Conservation (phyloP, 92 coral and sea anemone genomes). For the Epizoanthus illoricatus region DNA sequence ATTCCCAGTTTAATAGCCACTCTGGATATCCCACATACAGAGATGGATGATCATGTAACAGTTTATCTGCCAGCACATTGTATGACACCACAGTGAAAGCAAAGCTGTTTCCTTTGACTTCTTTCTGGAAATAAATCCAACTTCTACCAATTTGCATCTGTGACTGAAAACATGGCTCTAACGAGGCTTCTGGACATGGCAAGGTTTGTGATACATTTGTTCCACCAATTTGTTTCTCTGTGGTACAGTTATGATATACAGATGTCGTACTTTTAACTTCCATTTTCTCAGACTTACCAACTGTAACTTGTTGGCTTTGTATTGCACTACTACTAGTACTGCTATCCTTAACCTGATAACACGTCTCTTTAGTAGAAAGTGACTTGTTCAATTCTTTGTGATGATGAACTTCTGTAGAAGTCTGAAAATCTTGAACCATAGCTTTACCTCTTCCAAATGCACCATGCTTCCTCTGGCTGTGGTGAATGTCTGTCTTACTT, state of each 20-base stretch:
- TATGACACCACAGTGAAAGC: slow-evolving; percentile 79
- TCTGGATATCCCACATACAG: slow-evolving; percentile 63
- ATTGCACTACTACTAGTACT: neutral
- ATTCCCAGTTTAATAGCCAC: slow-evolving; percentile 85
- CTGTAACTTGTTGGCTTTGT: no score
- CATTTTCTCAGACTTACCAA: neutral
- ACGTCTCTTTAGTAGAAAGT: neutral
- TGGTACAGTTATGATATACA: neutral
- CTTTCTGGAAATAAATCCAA: slow-evolving; percentile 29
- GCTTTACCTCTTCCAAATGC: neutral
- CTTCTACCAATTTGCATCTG: slow-evolving; percentile 43
- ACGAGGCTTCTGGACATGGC: neutral
- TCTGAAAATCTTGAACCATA: neutral
- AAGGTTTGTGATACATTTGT: neutral
- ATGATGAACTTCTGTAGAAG: neutral
- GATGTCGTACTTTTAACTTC: neutral
- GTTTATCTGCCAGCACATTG: slow-evolving; percentile 82
- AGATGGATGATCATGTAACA: slow-evolving; percentile 59
- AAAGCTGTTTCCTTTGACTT: slow-evolving; percentile 41
- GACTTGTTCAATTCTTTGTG: neutral
- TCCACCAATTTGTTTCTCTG: neutral
- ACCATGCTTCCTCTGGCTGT: neutral
- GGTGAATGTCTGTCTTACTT: neutral
- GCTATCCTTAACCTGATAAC: neutral
- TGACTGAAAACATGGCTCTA: slow-evolving; percentile 29